Evolutionary conservation across 2,113 vertebrate species (phyloP).

Genomic region (Zosterops lateralis): DNA sequence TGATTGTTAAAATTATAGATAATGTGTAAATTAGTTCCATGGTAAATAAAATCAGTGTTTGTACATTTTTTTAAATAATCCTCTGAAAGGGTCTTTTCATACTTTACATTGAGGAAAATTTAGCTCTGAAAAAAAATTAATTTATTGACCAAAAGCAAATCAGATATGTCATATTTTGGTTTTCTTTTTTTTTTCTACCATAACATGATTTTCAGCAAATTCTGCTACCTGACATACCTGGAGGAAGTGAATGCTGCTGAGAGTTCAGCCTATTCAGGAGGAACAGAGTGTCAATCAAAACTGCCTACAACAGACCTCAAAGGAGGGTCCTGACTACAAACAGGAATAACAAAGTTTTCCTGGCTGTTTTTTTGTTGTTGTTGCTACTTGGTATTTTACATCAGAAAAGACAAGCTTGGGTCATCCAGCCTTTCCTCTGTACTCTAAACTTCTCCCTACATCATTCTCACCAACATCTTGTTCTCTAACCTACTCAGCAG

Average conservation of each 20-base stretch:
- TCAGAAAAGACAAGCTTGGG: neutral
- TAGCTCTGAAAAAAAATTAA: neutral
- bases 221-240: neutral
- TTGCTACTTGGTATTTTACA: neutral
- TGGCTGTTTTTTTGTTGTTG: neutral
- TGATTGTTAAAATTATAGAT: neutral
- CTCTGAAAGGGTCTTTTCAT: neutral
- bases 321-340: neutral
- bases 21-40: slow-evolving; percentile 15
- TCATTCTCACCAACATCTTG: neutral
- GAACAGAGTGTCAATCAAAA: neutral
- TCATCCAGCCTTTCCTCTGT: neutral
- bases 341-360: neutral
- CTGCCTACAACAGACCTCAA: neutral
- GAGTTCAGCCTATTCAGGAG: neutral
- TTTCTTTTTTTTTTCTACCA: neutral
- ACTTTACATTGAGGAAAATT: neutral
- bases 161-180: neutral
- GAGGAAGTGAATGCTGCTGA: neutral
- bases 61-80: neutral
- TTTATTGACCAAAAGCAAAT: neutral
- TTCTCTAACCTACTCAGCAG: too few species aligned
- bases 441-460: neutral
- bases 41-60: slow-evolving; percentile 33
- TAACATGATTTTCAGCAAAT: neutral